These are phyloP conservation scores for Falco novaeseelandiae DNA, from an alignment of 2,797 vertebrate species.

Conservation along the genomic window DNA sequence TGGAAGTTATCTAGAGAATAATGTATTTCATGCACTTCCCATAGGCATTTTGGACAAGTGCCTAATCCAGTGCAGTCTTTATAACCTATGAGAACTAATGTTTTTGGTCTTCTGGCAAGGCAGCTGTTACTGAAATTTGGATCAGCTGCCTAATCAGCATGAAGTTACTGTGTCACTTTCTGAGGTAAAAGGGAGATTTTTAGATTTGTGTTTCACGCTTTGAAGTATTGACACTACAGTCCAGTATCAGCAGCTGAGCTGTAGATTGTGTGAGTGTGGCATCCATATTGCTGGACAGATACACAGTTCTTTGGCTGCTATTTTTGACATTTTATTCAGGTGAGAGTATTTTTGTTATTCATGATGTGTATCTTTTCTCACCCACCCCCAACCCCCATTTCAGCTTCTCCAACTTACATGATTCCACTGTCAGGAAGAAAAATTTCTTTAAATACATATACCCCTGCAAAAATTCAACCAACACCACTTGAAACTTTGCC, in stretches of 20 bases:
- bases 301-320: background rate
- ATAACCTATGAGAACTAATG: background rate
- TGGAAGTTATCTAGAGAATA: background rate
- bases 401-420: conserved; percentile 56
- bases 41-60: background rate
- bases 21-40: background rate
- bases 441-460: conserved; percentile 85
- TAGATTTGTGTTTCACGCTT: background rate
- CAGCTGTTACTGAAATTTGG: background rate
- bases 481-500: conserved; percentile 77
- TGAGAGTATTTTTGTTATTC: background rate
- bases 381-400: background rate
- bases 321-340: background rate
- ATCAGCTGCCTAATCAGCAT: background rate
- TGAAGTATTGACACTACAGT: background rate
- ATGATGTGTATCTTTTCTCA: background rate
- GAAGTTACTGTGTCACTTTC: background rate
- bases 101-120: background rate
- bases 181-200: background rate
- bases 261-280: background rate
- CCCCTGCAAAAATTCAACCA: conserved; percentile 85
- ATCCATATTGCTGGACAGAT: background rate
- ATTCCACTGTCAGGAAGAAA: conserved; percentile 80
- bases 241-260: background rate
- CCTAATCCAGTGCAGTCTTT: background rate